phyloP scores from a whole-genome alignment of 2,113 vertebrate species.

The Salminus brasiliensis region DNA sequence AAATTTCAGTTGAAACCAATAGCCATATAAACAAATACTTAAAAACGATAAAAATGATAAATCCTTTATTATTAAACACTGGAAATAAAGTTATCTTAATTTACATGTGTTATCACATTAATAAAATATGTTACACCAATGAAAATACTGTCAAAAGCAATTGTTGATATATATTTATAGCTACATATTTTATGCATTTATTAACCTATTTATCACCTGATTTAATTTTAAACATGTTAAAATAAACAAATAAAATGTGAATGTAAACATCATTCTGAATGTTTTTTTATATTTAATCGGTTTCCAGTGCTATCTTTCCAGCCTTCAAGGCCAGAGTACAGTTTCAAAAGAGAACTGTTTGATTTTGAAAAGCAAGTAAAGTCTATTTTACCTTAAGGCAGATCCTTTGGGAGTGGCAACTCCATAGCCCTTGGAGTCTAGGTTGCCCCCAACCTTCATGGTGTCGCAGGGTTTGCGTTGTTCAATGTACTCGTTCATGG shows the following conservation, averaged over 20 bases:
- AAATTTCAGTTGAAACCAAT: neutral
- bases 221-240: too few species aligned
- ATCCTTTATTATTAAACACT: neutral
- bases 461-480: constrained; percentile 97
- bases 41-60: too few species aligned
- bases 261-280: neutral
- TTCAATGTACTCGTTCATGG: constrained; percentile 99
- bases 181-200: too few species aligned
- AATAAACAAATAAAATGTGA: neutral
- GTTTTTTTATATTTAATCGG: neutral
- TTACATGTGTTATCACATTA: neutral
- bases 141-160: neutral
- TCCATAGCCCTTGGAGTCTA: constrained; percentile 98
- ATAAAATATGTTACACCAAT: neutral
- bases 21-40: neutral
- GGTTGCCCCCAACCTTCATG: constrained; percentile 99
- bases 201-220: too few species aligned
- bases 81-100: neutral
- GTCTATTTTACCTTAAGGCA: constrained; percentile 84
- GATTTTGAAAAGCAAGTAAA: neutral
- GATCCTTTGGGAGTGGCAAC: constrained; percentile 98
- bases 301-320: constrained; percentile 40
- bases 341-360: neutral
- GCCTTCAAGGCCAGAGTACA: neutral
- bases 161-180: too few species aligned